These are phyloP conservation scores for Antheraea yamamai DNA, from an alignment of 2,888 invertebrate species.

Conservation along the genomic window DNA sequence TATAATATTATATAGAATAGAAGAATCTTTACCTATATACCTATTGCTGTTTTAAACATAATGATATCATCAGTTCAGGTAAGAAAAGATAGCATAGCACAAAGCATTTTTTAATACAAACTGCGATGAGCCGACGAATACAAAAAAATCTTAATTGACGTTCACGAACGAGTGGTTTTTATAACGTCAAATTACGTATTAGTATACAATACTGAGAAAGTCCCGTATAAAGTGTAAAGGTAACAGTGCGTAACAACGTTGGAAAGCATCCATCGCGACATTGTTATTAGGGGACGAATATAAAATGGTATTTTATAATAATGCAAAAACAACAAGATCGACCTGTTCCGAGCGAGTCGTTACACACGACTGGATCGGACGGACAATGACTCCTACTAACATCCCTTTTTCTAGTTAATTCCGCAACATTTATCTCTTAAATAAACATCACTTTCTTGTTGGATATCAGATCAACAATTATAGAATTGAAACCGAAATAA, in stretches of 20 bases:
- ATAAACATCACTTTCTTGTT: neutral
- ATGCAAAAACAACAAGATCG: conserved; percentile 73
- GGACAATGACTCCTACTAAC: conserved; percentile 53
- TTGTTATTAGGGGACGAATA: conserved; percentile 29
- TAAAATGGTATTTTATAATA: conserved; percentile 71
- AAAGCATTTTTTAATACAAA: conserved; percentile 14
- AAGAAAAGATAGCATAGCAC: conserved; percentile 23
- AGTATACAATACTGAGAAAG: conserved; percentile 11
- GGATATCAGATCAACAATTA: neutral
- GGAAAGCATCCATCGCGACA: conserved; percentile 34
- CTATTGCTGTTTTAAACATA: conserved; percentile 23
- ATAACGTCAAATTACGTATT: neutral
- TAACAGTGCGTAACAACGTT: conserved; percentile 32
- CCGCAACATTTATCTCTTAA: conserved; percentile 36
- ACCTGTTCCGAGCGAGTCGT: conserved; percentile 56
- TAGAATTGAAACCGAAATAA: neutral
- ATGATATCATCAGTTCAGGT: conserved; percentile 33
- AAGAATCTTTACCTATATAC: conserved; percentile 9
- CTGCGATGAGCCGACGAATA: conserved; percentile 8
- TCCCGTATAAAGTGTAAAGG: conserved; percentile 15
- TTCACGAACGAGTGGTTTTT: conserved; percentile 29
- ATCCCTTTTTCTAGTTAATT: conserved; percentile 34
- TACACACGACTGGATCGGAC: conserved; percentile 70
- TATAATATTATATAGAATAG: neutral
- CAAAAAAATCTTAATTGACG: conserved; percentile 36